Percentiles rank a stretch among this genome's conserved stretches.
Evolutionary conservation across 2,113 vertebrate genomes (phyloP).

Genomic region (Plestiodon gilberti): DNA sequence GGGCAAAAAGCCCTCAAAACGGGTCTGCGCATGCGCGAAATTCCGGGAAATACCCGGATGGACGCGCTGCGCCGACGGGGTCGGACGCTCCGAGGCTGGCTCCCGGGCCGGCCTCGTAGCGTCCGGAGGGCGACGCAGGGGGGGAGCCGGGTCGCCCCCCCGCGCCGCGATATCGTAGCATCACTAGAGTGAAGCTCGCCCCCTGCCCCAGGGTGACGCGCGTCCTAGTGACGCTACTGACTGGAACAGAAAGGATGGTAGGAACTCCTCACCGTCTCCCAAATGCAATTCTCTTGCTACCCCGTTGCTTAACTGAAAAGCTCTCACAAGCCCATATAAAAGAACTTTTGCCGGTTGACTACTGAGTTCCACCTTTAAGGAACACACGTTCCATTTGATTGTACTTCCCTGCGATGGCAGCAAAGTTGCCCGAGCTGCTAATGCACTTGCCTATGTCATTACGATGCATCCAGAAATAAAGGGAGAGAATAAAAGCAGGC

Average conservation of each 20-base stretch:
- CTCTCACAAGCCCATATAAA: background rate
- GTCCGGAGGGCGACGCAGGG: too few species aligned
- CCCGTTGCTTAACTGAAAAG: background rate
- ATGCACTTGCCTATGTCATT: conserved; percentile 64
- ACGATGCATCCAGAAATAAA: conserved; percentile 72
- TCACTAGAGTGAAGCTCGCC: too few species aligned
- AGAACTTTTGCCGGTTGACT: background rate
- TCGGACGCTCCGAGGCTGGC: too few species aligned
- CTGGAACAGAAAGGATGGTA: background rate
- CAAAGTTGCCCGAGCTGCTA: conserved; percentile 43
- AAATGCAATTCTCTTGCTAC: background rate
- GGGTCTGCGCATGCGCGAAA: too few species aligned
- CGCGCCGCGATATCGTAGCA: too few species aligned
- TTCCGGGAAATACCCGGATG: too few species aligned
- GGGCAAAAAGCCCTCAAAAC: too few species aligned
- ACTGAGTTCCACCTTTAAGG: conserved; percentile 9
- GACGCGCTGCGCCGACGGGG: too few species aligned
- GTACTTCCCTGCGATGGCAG: conserved; percentile 44
- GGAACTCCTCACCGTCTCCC: background rate
- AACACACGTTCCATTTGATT: conserved; percentile 15
- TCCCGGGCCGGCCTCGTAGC: too few species aligned
- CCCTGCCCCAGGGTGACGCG: too few species aligned
- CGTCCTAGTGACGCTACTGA: too few species aligned
- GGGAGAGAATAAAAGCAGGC: conserved; percentile 66
- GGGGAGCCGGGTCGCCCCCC: too few species aligned